These are phyloP conservation scores for Chrysodeixis includens DNA, from an alignment of 2,888 invertebrate genomes.

Conservation along the genomic window DNA sequence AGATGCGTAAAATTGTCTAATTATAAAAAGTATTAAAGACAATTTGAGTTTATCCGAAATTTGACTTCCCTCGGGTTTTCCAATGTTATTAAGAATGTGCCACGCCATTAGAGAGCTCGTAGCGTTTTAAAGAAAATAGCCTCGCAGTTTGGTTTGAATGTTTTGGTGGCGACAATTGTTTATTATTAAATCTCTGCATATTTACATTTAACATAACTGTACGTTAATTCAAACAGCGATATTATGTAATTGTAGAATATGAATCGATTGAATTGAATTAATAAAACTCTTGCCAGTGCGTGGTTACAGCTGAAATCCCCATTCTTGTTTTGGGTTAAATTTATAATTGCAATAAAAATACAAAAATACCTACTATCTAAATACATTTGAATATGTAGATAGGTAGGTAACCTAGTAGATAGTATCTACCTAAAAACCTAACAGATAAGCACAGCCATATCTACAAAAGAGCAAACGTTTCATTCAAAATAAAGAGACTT, in stretches of 20 bases:
- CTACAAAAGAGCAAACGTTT: neutral
- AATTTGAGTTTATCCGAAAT: conserved; percentile 66
- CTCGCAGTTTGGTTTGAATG: conserved; percentile 7
- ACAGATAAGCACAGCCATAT: neutral
- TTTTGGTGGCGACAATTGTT: conserved; percentile 22
- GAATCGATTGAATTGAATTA: neutral
- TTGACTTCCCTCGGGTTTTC: conserved; percentile 35
- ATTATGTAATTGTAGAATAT: neutral
- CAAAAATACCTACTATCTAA: too few species aligned
- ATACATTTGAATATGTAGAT: neutral
- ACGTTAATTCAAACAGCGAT: too few species aligned
- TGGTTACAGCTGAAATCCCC: too few species aligned
- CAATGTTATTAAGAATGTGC: conserved; percentile 31
- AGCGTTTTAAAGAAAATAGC: conserved; percentile 42
- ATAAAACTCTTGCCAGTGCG: too few species aligned
- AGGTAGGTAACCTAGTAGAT: neutral
- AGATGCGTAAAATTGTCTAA: conserved; percentile 76
- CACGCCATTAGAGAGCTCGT: conserved; percentile 34
- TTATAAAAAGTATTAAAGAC: conserved; percentile 72
- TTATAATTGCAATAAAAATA: too few species aligned
- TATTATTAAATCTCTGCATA: conserved; percentile 8
- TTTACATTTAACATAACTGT: too few species aligned
- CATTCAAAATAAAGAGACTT: conserved; percentile 5
- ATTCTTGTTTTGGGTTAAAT: too few species aligned
- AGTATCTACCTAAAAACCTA: neutral